Conservation (phyloP, 1,140 invertebrate species). For the Uloborus diversus region DNA sequence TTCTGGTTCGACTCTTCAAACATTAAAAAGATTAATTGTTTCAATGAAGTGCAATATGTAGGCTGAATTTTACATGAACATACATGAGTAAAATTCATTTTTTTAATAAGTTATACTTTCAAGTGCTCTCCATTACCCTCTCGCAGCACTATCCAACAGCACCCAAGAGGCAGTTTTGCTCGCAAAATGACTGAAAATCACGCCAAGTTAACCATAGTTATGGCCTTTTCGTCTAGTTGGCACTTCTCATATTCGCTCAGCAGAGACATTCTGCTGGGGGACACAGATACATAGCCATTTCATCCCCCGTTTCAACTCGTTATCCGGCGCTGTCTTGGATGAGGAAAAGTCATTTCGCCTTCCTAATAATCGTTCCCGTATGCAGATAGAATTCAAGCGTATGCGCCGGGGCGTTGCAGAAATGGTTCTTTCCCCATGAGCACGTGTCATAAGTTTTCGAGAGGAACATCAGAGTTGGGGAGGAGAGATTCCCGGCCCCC, state of each 20-base stretch:
- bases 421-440: slow-evolving; percentile 6
- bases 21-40: too few species aligned
- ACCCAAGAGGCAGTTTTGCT: too few species aligned
- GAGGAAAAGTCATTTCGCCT: background rate
- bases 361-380: slow-evolving; percentile 34
- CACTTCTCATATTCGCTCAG: background rate
- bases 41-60: too few species aligned
- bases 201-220: background rate
- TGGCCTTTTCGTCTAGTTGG: background rate
- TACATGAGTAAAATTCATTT: too few species aligned
- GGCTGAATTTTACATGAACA: too few species aligned
- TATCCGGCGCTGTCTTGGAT: background rate
- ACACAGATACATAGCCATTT: background rate
- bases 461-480: background rate
- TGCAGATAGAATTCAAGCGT: slow-evolving; percentile 17
- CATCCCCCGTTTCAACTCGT: background rate
- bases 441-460: slow-evolving; percentile 40
- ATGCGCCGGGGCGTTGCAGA: background rate
- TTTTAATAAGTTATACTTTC: too few species aligned
- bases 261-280: too few species aligned
- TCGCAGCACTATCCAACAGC: too few species aligned
- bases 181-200: too few species aligned
- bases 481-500: background rate
- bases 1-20: too few species aligned
- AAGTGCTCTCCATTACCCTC: too few species aligned